Percentiles rank a stretch among this genome's conserved stretches.
phyloP scores from a whole-genome alignment of 2,888 invertebrate species.

The Pegoplata infirma region DNA sequence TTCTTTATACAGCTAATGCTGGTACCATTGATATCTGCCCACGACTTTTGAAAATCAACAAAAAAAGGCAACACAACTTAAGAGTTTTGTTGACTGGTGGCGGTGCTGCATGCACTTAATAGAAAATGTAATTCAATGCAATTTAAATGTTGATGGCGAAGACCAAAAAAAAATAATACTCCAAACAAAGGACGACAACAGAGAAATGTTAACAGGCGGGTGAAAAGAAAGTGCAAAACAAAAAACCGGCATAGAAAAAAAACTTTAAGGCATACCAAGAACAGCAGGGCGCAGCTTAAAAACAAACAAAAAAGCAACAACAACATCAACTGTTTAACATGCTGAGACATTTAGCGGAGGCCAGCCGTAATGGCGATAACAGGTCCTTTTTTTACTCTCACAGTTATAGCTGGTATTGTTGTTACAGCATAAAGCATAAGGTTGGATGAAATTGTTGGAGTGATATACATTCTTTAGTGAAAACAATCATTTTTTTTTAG shows the following conservation, averaged over 20 bases:
- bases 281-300: constrained; percentile 48
- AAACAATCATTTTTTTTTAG: constrained; percentile 36
- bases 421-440: constrained; percentile 40
- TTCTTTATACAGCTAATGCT: constrained; percentile 29
- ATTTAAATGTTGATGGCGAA: constrained; percentile 57
- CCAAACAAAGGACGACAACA: constrained; percentile 29
- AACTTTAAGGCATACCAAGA: constrained; percentile 21
- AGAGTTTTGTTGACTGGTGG: constrained; percentile 4
- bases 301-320: neutral
- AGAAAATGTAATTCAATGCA: constrained; percentile 64
- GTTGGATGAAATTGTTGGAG: neutral
- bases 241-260: constrained; percentile 24
- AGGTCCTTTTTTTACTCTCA: constrained; percentile 58
- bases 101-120: constrained; percentile 56
- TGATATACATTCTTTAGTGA: neutral
- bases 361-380: constrained; percentile 64
- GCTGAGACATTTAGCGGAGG: constrained; percentile 60
- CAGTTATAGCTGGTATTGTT: constrained; percentile 46
- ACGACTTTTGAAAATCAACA: neutral
- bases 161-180: neutral
- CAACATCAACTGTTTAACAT: constrained; percentile 62
- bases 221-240: constrained; percentile 8
- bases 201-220: constrained; percentile 23
- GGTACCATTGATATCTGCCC: constrained; percentile 23
- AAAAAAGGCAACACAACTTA: constrained; percentile 2